Conservation (phyloP, 2,113 vertebrate species). For the Brienomyrus brachyistius region DNA sequence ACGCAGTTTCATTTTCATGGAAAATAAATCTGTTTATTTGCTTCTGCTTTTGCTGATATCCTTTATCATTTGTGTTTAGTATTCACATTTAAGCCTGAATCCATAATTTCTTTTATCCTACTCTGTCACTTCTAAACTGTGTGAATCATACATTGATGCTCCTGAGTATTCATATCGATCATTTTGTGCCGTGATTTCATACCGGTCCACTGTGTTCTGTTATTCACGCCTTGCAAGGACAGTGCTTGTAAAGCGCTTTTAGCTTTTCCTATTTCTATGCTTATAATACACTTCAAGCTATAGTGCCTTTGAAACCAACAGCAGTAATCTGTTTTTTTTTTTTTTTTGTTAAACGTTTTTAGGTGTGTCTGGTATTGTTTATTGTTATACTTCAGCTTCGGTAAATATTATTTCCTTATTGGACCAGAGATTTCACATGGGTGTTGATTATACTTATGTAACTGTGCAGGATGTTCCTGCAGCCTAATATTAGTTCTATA, state of each 20-base stretch:
- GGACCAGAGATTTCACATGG: neutral
- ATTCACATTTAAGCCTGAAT: neutral
- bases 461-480: neutral
- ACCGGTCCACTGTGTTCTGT: neutral
- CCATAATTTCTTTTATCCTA: neutral
- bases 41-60: neutral
- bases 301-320: slow-evolving; percentile 7
- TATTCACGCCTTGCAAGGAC: slow-evolving; percentile 7
- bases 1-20: neutral
- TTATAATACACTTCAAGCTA: slow-evolving; percentile 26
- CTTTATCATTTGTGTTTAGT: neutral
- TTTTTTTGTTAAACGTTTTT: slow-evolving; percentile 23
- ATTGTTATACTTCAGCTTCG: slow-evolving; percentile 20
- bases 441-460: neutral
- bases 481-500: neutral
- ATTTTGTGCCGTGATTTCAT: slow-evolving; percentile 11
- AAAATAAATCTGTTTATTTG: neutral
- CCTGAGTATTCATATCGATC: neutral
- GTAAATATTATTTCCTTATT: neutral
- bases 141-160: neutral
- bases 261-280: slow-evolving; percentile 25
- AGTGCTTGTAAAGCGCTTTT: slow-evolving; percentile 29
- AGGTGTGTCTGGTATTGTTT: slow-evolving; percentile 27
- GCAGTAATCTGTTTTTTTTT: slow-evolving; percentile 26
- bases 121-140: neutral